Evolutionary conservation across 2,113 vertebrate genomes (phyloP).

Genomic region (Ceuthmochares aereus): DNA sequence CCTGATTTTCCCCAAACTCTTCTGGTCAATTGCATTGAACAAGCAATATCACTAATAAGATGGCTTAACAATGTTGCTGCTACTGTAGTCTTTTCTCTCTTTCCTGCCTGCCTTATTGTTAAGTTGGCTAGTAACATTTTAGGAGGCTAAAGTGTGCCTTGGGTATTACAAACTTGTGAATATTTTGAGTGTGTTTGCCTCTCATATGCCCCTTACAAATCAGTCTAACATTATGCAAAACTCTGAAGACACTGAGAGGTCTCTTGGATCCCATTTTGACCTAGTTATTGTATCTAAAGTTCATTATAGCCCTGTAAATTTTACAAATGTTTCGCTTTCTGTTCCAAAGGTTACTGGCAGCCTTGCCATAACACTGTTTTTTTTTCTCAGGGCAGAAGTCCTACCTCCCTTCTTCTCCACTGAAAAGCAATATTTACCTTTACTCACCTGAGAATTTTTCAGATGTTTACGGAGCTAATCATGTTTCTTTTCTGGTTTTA

Average conservation of each 20-base stretch:
- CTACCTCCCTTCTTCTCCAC: neutral
- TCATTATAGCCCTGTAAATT: neutral
- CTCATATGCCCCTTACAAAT: neutral
- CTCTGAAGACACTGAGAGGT: neutral
- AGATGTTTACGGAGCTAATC: neutral
- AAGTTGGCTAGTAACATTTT: neutral
- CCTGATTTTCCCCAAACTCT: accelerated
- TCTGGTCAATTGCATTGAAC: neutral
- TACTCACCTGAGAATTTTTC: neutral
- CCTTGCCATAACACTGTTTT: neutral
- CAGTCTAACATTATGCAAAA: neutral
- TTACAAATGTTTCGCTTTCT: neutral
- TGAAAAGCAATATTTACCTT: neutral
- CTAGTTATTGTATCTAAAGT: neutral
- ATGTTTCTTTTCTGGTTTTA: neutral
- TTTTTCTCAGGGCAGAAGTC: neutral
- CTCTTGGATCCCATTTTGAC: neutral
- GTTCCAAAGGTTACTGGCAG: neutral
- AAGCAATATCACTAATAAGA: neutral
- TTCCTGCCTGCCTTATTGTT: neutral
- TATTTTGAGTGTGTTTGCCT: neutral
- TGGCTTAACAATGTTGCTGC: neutral
- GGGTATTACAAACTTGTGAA: accelerated
- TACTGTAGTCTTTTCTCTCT: neutral
- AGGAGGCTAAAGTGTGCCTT: neutral